These are phyloP conservation scores for Hemibagrus wyckioides DNA, from an alignment of 2,113 vertebrate genomes.

Conservation along the genomic window DNA sequence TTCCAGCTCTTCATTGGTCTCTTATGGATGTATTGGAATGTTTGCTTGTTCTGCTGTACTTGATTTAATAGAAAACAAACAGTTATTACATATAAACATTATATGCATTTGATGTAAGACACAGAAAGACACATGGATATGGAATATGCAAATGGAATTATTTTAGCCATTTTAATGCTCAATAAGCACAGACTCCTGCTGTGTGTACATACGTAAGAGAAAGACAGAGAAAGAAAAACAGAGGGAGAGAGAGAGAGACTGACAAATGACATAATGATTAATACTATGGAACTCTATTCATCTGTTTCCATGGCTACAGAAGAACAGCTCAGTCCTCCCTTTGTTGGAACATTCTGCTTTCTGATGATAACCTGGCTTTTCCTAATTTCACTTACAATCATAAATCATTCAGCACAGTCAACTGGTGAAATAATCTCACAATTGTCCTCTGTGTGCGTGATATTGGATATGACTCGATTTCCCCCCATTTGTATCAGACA, in stretches of 20 bases:
- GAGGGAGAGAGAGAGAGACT: slow-evolving; percentile 42
- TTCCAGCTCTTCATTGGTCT: neutral
- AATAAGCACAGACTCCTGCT: neutral
- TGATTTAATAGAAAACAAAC: neutral
- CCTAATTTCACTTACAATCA: slow-evolving; percentile 28
- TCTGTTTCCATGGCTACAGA: slow-evolving; percentile 57
- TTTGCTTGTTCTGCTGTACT: neutral
- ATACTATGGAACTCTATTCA: slow-evolving; percentile 51
- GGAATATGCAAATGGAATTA: neutral
- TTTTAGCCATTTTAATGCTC: neutral
- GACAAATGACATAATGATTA: slow-evolving; percentile 61
- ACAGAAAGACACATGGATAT: neutral
- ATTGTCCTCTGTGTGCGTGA: neutral
- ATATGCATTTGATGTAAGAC: neutral
- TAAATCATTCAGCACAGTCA: slow-evolving; percentile 39
- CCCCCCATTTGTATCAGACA: slow-evolving; percentile 10
- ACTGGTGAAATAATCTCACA: slow-evolving; percentile 28
- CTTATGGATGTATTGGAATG: neutral
- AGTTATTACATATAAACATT: neutral
- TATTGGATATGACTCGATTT: neutral
- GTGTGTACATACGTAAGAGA: slow-evolving; percentile 1
- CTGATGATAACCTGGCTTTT: slow-evolving; percentile 33
- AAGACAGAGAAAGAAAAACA: slow-evolving; percentile 4
- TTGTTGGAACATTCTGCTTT: slow-evolving; percentile 44
- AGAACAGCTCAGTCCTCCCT: slow-evolving; percentile 35